Evolutionary conservation across 2,888 invertebrate species (phyloP).

Genomic region (Anthrax anthrax): DNA sequence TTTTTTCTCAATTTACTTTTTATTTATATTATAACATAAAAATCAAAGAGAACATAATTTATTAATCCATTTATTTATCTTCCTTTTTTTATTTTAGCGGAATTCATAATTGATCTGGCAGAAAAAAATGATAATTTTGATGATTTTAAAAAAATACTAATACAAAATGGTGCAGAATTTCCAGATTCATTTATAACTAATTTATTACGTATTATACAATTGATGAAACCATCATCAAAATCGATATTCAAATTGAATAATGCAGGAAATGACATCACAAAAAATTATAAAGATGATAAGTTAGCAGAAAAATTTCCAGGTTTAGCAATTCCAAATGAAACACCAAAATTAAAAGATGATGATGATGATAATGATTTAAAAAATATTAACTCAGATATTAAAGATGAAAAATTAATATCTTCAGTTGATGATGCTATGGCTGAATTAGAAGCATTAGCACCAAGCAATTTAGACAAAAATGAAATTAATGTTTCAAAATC

Average conservation of each 20-base stretch:
- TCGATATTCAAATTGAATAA: too few species aligned
- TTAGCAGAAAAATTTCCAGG: slow-evolving; percentile 64
- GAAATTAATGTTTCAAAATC: slow-evolving; percentile 12
- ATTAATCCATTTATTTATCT: neutral
- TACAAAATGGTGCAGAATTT: slow-evolving; percentile 91
- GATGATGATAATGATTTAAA: slow-evolving; percentile 31
- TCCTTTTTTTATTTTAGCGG: slow-evolving; percentile 51
- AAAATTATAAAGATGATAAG: slow-evolving; percentile 24
- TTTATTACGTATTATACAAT: slow-evolving; percentile 83
- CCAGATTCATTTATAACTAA: slow-evolving; percentile 91
- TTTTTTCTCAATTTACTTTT: too few species aligned
- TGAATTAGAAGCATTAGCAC: slow-evolving; percentile 70
- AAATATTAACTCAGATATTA: too few species aligned
- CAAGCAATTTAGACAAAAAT: slow-evolving; percentile 37
- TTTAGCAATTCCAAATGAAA: slow-evolving; percentile 65
- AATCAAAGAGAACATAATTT: neutral
- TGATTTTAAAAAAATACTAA: slow-evolving; percentile 69
- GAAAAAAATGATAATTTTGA: slow-evolving; percentile 76
- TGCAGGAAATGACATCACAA: neutral
- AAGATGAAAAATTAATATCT: slow-evolving; percentile 33
- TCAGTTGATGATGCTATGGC: slow-evolving; percentile 73
- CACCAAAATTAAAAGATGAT: slow-evolving; percentile 31
- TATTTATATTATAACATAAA: too few species aligned
- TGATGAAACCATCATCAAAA: slow-evolving; percentile 59
- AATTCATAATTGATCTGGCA: slow-evolving; percentile 91